Base-by-base conservation (phyloP, 2,113 vertebrate species). In the Hemibagrus wyckioides region DNA sequence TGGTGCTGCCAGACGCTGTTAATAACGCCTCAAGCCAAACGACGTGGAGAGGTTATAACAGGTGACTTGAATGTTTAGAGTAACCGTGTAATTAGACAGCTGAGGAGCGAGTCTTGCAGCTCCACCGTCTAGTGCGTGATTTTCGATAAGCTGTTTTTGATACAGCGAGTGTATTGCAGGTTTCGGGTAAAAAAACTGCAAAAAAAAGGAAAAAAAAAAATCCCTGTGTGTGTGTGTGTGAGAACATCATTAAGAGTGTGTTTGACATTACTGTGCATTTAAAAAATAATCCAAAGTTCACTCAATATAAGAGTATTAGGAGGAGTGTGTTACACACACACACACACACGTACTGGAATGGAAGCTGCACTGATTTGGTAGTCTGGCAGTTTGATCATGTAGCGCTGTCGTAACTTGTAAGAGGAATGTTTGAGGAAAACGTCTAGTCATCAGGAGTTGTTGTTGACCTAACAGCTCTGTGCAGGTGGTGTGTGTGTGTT, bases 341-440 rank as follows among this genome's bases (percentile, higher is more conserved):
- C n/a, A 3, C 44, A 17, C 39, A 44, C 73, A 50, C n/a, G n/a
- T n/a, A n/a, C 11, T 28, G 5, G 14, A 5, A 15, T 52, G 50
- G 28, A 79, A 10, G 33, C 0, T 79, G 19, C 15, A 36, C 76
- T 23, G n/a, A 54, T 33, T 54, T 54, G n/a, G 50, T 65, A 10
- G 57, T 28, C 23, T n/a, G 80, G 41, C 28, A 19, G 59, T 67
- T 50, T 30, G 9, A 52, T 33, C 8, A 21, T 33, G n/a, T 65
- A n/a, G 30, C 23, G 13, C 56, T 82, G 80, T 83, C 14, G 2
- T 9, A 50, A 83, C 82, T 83, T 83, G 82, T 83, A 67, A 6
- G n/a, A 36, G 82, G 61, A 83, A 83, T 83, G 39, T 19, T 65
- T 6, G 15, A 1, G 23, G 17, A 9, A n/a, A 52, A 21, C n/a